Conservation (phyloP, 2,797 vertebrate genomes). For the Notamacropus eugenii region DNA sequence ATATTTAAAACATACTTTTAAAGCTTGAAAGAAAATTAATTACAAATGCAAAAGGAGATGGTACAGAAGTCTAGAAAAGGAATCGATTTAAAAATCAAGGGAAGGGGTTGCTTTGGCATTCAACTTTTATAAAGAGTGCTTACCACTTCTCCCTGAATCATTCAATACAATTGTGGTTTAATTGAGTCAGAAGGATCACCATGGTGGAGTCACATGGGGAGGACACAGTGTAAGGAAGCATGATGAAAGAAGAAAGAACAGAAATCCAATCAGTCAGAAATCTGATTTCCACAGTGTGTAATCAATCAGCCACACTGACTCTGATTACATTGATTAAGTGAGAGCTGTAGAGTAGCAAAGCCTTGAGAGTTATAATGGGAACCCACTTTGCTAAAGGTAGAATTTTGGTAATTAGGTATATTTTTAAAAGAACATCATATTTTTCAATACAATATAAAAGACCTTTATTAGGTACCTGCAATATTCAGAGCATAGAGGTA, state of each 20-base stretch:
- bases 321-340: neutral
- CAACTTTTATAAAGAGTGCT: constrained; percentile 74
- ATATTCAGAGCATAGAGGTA: neutral
- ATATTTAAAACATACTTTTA: neutral
- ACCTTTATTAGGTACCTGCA: neutral
- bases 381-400: neutral
- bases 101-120: fast-evolving
- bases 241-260: constrained; percentile 64
- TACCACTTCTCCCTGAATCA: constrained; percentile 91
- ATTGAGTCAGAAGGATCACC: constrained; percentile 74
- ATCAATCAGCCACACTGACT: neutral
- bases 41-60: neutral
- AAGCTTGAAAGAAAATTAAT: constrained; percentile 11
- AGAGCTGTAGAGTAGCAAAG: neutral
- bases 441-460: neutral
- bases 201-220: constrained; percentile 71
- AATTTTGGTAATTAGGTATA: neutral
- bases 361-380: neutral
- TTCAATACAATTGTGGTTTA: constrained; percentile 72
- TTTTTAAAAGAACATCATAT: neutral
- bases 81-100: neutral
- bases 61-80: neutral
- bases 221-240: constrained; percentile 64
- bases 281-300: neutral
- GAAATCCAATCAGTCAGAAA: constrained; percentile 72